A percentile compares a stretch with the other conserved stretches of the same genome.
Evolutionary conservation across 2,888 invertebrate genomes (phyloP).

Genomic region (Strigamia crassipes): DNA sequence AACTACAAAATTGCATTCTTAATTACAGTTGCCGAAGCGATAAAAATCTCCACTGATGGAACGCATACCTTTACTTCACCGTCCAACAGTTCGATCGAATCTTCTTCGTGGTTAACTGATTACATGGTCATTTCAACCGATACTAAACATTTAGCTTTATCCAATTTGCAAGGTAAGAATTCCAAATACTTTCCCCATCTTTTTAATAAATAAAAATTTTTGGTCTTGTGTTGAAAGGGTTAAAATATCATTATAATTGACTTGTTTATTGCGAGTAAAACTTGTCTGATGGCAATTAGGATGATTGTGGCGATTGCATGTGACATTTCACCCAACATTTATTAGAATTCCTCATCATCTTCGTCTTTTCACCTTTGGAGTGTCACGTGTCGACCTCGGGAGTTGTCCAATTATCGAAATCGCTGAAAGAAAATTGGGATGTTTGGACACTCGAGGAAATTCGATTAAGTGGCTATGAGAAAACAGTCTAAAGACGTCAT

Average conservation of each 20-base stretch:
- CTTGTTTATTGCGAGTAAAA: neutral
- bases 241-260: neutral
- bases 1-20: neutral
- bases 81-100: neutral
- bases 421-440: neutral
- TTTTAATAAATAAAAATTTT: too few species aligned
- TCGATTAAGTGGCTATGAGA: neutral
- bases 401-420: conserved; percentile 3
- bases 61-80: neutral
- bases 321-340: neutral
- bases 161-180: conserved; percentile 1
- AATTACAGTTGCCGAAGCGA: conserved; percentile 4
- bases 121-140: conserved; percentile 1
- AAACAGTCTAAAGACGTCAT: conserved; percentile 3
- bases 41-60: neutral
- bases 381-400: neutral
- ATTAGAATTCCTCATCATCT: neutral
- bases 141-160: neutral
- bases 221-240: too few species aligned
- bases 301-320: neutral
- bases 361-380: neutral
- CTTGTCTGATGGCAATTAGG: neutral
- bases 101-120: neutral
- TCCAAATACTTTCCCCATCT: neutral
- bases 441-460: neutral